phyloP scores from a whole-genome alignment of 2,797 vertebrate genomes.

The Jordanella pulchra region DNA sequence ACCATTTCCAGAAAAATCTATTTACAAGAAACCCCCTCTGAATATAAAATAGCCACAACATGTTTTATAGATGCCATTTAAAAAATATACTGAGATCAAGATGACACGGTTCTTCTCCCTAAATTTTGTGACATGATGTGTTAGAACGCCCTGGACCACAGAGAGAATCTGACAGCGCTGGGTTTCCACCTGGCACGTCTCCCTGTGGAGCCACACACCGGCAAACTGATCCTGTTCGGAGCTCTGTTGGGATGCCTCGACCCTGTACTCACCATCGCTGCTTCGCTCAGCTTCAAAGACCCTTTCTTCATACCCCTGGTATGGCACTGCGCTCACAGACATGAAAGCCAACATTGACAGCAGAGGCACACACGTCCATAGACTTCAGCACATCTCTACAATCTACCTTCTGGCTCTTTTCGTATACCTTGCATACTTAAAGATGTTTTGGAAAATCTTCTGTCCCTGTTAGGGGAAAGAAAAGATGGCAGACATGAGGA shows the following conservation, averaged over 20 bases:
- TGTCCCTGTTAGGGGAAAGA: conserved; percentile 89
- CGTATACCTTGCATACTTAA: neutral
- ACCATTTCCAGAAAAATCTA: neutral
- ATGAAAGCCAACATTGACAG: conserved; percentile 31
- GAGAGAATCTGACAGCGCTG: conserved; percentile 91
- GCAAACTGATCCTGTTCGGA: conserved; percentile 98
- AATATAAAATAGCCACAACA: neutral
- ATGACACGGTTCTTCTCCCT: neutral
- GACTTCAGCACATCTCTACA: conserved; percentile 11
- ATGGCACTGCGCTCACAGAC: conserved; percentile 24
- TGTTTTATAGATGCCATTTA: neutral
- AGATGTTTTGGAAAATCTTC: neutral
- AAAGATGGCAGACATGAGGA: conserved; percentile 92
- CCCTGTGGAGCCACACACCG: conserved; percentile 96
- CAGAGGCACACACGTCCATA: neutral
- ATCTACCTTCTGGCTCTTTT: neutral
- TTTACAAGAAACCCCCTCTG: neutral
- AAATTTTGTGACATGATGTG: conserved; percentile 17
- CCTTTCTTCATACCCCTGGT: conserved; percentile 98
- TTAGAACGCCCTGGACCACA: conserved; percentile 91
- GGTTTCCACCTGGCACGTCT: conserved; percentile 93
- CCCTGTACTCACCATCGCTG: conserved; percentile 95
- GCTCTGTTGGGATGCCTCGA: conserved; percentile 94
- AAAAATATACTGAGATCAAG: neutral
- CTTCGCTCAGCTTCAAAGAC: conserved; percentile 98